Evolutionary conservation across 2,113 vertebrate genomes (phyloP).

Genomic region (Dicerorhinus sumatrensis): DNA sequence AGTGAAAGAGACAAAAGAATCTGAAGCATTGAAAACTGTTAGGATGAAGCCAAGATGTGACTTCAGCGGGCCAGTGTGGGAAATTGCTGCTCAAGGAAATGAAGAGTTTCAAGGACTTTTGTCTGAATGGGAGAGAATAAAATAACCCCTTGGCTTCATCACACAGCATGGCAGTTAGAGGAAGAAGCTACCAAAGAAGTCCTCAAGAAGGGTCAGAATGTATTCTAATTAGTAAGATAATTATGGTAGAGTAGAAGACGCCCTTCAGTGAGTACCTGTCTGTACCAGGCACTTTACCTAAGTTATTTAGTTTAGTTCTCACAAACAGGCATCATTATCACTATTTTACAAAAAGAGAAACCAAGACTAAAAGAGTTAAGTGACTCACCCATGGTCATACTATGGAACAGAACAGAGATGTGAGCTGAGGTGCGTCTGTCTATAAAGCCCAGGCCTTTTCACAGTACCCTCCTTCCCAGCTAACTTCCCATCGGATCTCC

Average conservation of each 20-base stretch:
- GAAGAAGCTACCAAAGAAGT: background rate
- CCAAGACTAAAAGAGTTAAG: background rate
- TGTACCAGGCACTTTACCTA: background rate
- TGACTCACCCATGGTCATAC: background rate
- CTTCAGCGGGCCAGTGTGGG: constrained; percentile 70
- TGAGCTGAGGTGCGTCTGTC: background rate
- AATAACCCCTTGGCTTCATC: background rate
- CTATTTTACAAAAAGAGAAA: background rate
- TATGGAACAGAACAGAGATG: background rate
- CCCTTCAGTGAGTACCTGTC: fast-evolving
- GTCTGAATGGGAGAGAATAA: background rate
- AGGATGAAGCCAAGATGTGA: constrained; percentile 65
- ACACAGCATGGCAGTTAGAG: fast-evolving
- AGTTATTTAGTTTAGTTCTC: background rate
- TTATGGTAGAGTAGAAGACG: fast-evolving
- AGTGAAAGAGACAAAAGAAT: constrained; percentile 62
- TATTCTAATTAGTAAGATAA: background rate
- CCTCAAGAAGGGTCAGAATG: background rate
- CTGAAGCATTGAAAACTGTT: constrained; percentile 72
- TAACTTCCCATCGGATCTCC: background rate
- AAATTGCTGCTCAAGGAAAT: constrained; percentile 67
- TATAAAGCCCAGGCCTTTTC: background rate
- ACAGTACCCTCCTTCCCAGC: background rate
- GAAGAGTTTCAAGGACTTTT: background rate
- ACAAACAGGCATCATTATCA: background rate